phyloP scores from a whole-genome alignment of 2,113 vertebrate species.

The Thalassarche chlororhynchos region DNA sequence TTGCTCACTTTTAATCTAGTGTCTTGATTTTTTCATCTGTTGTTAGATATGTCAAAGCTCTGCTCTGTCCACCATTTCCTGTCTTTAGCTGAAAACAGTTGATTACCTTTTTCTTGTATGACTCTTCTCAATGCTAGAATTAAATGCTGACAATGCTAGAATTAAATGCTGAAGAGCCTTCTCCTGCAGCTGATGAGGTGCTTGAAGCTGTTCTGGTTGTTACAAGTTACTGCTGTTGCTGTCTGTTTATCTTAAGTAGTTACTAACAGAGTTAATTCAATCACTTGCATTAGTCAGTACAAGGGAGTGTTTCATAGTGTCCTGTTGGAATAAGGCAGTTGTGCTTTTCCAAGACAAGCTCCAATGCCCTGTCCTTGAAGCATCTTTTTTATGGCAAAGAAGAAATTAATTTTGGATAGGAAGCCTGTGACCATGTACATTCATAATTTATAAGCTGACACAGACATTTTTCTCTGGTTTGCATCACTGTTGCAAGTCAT shows the following conservation, averaged over 20 bases:
- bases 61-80: not conserved
- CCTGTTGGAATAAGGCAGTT: not conserved
- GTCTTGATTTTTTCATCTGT: not conserved
- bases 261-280: not conserved
- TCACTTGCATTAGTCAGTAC: not conserved
- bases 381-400: not conserved
- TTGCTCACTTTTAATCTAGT: not conserved
- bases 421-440: not conserved
- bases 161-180: not conserved
- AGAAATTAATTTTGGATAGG: not conserved
- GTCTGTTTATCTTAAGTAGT: not conserved
- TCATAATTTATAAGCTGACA: constrained; percentile 18
- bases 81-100: not conserved
- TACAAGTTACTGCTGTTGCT: not conserved
- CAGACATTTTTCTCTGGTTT: not conserved
- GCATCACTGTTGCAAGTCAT: not conserved
- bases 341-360: not conserved
- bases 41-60: not conserved
- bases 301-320: not conserved
- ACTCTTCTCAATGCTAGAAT: not conserved
- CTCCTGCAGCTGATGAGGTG: not conserved
- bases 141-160: not conserved
- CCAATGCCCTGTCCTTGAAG: not conserved
- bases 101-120: not conserved
- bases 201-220: not conserved